Evolutionary conservation across 2,113 vertebrate species (phyloP).

Genomic region (Benthochromis sp.): DNA sequence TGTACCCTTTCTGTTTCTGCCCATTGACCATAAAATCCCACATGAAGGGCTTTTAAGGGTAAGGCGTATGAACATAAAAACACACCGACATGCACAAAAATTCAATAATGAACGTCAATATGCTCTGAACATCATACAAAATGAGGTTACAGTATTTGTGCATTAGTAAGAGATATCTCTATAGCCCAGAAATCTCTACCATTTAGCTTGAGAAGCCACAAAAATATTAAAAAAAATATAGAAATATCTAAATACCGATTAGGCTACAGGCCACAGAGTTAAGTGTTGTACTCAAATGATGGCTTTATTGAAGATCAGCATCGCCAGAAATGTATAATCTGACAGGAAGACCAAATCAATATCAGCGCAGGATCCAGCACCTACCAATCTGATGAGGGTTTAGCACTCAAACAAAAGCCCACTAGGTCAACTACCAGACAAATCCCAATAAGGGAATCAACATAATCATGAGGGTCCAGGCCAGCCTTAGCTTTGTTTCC

Average conservation of each 20-base stretch:
- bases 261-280: constrained; percentile 15
- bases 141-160: neutral
- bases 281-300: constrained; percentile 23
- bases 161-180: neutral
- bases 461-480: constrained; percentile 9
- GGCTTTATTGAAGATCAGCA: constrained; percentile 29
- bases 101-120: neutral
- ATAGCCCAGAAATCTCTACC: neutral
- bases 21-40: constrained; percentile 27
- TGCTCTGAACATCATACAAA: neutral
- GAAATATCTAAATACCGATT: constrained; percentile 25
- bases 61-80: neutral
- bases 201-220: neutral
- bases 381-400: constrained; percentile 19
- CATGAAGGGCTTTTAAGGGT: constrained; percentile 4
- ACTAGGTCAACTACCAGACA: constrained; percentile 20
- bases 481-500: neutral
- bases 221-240: neutral
- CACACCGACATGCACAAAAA: neutral
- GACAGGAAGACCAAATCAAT: constrained; percentile 47
- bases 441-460: constrained; percentile 32
- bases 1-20: neutral
- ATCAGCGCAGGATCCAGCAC: constrained; percentile 15
- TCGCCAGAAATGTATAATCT: constrained; percentile 44
- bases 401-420: constrained; percentile 14